Base-by-base conservation (phyloP, 2,113 vertebrate species). In the Anolis sagrei region DNA sequence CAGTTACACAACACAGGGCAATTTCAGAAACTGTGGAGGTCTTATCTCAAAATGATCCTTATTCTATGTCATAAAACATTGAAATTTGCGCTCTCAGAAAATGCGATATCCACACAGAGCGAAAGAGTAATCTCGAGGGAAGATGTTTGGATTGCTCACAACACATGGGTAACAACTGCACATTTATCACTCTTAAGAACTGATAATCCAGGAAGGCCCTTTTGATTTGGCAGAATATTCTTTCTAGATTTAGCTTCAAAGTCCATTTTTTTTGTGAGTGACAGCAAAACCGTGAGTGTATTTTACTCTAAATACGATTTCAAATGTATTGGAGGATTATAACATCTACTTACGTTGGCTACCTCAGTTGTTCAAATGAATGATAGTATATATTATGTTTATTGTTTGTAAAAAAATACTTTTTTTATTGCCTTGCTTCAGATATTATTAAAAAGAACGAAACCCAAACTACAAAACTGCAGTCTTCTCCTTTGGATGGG, bases 281-380 rank as follows among this genome's bases (percentile, higher is more conserved):
- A 61, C 34, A 23, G 32, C 54, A 78, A 58, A 23, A 78, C 54
- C 21, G 9, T 78, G 54, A 36, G 34, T 82, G 23, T 58, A 16
- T 32, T 70, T 54, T n/a, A 36, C 25, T 84, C 23, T 39, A 78
- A 86, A 87, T 61, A 82, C 83, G 91, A 87, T 93, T 92, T 93
- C 79, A 85, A 87, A 90, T 89, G 87, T 89, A 94, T 32, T 89
- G 78, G 76, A 90, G 83, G 92, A 91, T 4, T 64, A 18, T 32
- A 76, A n/a, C 18, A 75, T 75, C 36, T 51, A 70, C 10, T 83
- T 82, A 14, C 9, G 4, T 72, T 36, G 51, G 68, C 62, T 19
- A 92, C 94, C 93, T 93, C 85, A 93, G 79, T 94, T 93, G 70
- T 90, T 81, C 77, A 90, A 69, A 44, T 90, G 32, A 49, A 64